Evolutionary conservation across 2,888 invertebrate species (phyloP), one percentile per base, ranked within the genome.

Genomic region (Bhutanitis thaidina): DNA sequence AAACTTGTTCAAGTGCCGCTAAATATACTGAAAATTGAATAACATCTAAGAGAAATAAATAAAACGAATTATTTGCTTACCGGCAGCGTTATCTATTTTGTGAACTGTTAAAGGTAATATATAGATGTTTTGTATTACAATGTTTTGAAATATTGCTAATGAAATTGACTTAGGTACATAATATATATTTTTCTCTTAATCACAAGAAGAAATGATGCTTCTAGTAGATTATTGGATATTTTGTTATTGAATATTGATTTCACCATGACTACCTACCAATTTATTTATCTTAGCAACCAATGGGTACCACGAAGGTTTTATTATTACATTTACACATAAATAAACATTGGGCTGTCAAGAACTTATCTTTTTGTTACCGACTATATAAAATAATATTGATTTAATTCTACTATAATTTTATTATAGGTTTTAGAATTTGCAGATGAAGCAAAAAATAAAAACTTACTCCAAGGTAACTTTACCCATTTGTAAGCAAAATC

Each of bases 401-500:
- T 29, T 35, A 25, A 27, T 35, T 38, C 44, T 9, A 45, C 9
- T 16, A 45, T 38, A 30, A 45, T 12, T 32, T 29, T 49, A 52
- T 44, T 49, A 12, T 34, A 12, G n/a, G 34, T 34, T 34, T 7
- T 12, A 34, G 7, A 56, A 52, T 56, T 45, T 55, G 43, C 52
- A 48, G 43, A 84, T 86, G 84, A 85, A 86, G 74, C 74, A 79
- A 69, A 81, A 61, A 67, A 62, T 74, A 54, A 71, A 84, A 64
- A 65, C 69, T 40, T 79, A 78, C 65, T 75, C 77, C 15, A 75
- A 82, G 84, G 84, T 86, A 81, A 76, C 49, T 47, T 8, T 39
- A 40, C 25, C 34, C 7, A 16, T 25, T 13, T 39, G 20, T 27
- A 16, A 44, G 8, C 32, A 46, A 13, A 43, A 36, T 15, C 13